Conservation (phyloP, 1,140 invertebrate species). For the Drosophila kohkoa region DNA sequence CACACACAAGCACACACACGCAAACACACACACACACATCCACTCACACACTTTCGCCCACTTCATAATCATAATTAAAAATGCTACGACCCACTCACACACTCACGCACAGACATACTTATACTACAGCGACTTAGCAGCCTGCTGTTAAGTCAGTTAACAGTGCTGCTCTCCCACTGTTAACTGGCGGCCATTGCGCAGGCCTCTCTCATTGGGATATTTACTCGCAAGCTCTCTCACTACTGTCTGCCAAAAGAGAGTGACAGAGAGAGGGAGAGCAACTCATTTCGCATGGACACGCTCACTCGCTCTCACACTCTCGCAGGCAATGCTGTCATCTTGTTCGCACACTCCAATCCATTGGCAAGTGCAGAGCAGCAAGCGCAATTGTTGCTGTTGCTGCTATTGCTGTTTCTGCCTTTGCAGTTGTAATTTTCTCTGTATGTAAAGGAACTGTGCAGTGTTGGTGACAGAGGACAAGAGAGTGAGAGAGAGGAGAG, state of each 20-base stretch:
- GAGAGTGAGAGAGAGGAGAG: not conserved
- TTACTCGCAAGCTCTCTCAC: slow-evolving; percentile 30
- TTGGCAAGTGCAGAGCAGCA: slow-evolving; percentile 15
- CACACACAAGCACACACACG: slow-evolving; percentile 17
- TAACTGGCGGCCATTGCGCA: slow-evolving; percentile 25
- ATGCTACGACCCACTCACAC: slow-evolving; percentile 27
- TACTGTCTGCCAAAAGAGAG: not conserved
- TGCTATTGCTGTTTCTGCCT: slow-evolving; percentile 35
- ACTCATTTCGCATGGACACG: not conserved
- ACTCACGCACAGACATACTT: not conserved
- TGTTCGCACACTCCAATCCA: slow-evolving; percentile 40
- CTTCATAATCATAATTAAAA: slow-evolving; percentile 78
- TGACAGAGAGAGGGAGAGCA: slow-evolving; percentile 11
- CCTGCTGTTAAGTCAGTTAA: slow-evolving; percentile 30
- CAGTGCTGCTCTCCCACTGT: slow-evolving; percentile 23
- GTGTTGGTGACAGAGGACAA: not conserved
- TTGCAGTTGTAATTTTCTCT: slow-evolving; percentile 60
- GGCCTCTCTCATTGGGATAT: slow-evolving; percentile 32
- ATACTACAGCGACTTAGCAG: not conserved
- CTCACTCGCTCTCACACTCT: slow-evolving; percentile 14
- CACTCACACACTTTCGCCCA: slow-evolving; percentile 41
- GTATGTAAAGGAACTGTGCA: not conserved
- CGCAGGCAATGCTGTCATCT: slow-evolving; percentile 31
- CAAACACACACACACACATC: not conserved
- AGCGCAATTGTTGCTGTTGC: slow-evolving; percentile 42